Base-by-base conservation (phyloP, 2,888 invertebrate genomes). In the Lycocerus yunnanus region DNA sequence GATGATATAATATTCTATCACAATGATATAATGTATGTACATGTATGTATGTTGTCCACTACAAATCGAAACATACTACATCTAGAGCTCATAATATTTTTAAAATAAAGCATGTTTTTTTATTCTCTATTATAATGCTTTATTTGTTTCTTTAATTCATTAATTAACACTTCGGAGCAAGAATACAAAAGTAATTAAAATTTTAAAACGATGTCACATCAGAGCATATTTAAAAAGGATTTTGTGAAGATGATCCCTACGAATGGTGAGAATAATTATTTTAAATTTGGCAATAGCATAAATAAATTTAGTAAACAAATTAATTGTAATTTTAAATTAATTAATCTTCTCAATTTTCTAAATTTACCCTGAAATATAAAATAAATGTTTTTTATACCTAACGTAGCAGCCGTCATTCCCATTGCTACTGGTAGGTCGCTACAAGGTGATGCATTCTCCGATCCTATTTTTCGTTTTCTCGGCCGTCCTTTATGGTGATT, bases 401-500 rank as follows among this genome's bases (percentile, higher is more conserved):
- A 85, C 58, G 93, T 91, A 11, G 91, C 90, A 78, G 91, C 91
- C 18, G 92, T 91, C 88, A 93, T 91, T 83, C 93, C 89, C 92
- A 93, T 92, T 0, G 90, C 91, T 6, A 92, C 90, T 73, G 92
- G 92, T 81, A 93, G 87, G 76, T 92, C 92, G 15, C 88, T 87
- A 66, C 92, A 92, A 9, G 88, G 89, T 6, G 90, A 88, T 0
- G 88, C 88, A 75, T 89, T 90, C 10, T 88, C 86, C 18, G 83
- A 80, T 24, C 83, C 85, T n/a, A 92, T 84, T 85, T 95, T 95
- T 84, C 95, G 88, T 86, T 96, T 96, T 81, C 95, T 88, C 0
- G 95, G 95, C 18, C 95, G 88, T 1, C 95, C 95, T 87, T 95
- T 95, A 66, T 90, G 92, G 2, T 92, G 88, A 1, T 89, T 89